phyloP scores from a whole-genome alignment of 1,140 invertebrate genomes.

The Drosophila sproati region DNA sequence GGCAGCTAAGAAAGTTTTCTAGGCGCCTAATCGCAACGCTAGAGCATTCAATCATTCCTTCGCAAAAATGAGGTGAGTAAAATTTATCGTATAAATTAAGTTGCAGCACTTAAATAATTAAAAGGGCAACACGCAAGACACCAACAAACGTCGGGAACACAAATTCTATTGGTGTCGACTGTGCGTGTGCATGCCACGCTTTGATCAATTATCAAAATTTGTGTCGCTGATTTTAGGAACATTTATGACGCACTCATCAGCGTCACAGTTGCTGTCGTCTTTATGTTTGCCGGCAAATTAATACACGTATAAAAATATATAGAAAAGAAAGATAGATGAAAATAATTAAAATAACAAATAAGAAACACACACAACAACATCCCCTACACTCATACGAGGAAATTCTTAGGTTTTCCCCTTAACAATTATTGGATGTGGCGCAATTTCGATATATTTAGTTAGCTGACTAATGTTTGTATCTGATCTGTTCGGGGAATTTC shows the following conservation, averaged over 20 bases:
- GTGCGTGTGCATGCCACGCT: conserved; percentile 11
- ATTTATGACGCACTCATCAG: conserved; percentile 38
- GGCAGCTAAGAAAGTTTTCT: conserved; percentile 1
- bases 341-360: conserved; percentile 16
- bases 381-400: conserved; percentile 12
- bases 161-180: background rate
- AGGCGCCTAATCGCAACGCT: conserved; percentile 21
- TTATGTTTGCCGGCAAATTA: conserved; percentile 23
- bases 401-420: conserved; percentile 21
- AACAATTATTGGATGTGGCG: conserved; percentile 15
- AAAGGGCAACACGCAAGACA: conserved; percentile 37
- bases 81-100: conserved; percentile 30
- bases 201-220: conserved; percentile 27
- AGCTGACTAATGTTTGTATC: conserved; percentile 29
- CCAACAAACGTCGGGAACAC: conserved; percentile 7
- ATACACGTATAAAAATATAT: background rate
- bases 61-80: conserved; percentile 1
- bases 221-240: conserved; percentile 9
- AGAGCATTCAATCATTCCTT: conserved; percentile 14
- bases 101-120: conserved; percentile 39
- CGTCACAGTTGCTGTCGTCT: conserved; percentile 21
- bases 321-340: background rate
- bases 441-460: conserved; percentile 20
- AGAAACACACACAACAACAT: conserved; percentile 4
- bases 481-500: conserved; percentile 26